Conservation (phyloP, 2,113 vertebrate species). For the Phodopus roborovskii region DNA sequence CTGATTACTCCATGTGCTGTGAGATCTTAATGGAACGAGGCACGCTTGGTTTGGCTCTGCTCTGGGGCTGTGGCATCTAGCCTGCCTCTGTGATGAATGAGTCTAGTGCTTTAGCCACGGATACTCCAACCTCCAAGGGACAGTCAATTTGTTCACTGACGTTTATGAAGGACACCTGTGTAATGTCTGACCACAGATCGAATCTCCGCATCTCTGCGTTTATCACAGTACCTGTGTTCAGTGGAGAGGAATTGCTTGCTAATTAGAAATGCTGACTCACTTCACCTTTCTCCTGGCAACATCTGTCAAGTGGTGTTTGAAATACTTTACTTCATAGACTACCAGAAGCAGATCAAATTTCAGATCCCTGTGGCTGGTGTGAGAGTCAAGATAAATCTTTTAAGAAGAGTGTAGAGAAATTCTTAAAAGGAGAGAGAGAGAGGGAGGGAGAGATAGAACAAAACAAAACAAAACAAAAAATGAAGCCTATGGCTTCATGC, state of each 20-base stretch:
- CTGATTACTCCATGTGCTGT: constrained; percentile 66
- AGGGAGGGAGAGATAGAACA: not conserved
- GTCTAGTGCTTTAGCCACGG: constrained; percentile 72
- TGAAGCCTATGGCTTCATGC: constrained; percentile 10
- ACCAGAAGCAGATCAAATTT: constrained; percentile 69
- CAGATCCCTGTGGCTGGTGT: constrained; percentile 34
- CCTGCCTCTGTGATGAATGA: constrained; percentile 76
- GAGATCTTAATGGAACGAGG: constrained; percentile 73
- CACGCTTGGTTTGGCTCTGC: constrained; percentile 78
- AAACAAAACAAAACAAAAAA: no score
- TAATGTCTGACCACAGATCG: constrained; percentile 64
- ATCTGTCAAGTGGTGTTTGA: constrained; percentile 75
- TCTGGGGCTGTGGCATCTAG: constrained; percentile 61
- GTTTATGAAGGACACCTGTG: constrained; percentile 83
- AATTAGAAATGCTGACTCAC: constrained; percentile 68
- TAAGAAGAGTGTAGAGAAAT: constrained; percentile 21
- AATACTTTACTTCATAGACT: constrained; percentile 60
- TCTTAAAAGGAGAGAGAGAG: not conserved
- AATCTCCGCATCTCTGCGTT: constrained; percentile 46
- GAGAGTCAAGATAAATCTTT: constrained; percentile 59
- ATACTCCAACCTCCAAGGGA: constrained; percentile 79
- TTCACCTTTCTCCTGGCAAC: constrained; percentile 72
- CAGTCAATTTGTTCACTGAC: constrained; percentile 73
- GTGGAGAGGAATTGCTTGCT: constrained; percentile 65
- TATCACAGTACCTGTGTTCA: constrained; percentile 64